Conservation (phyloP, 2,888 invertebrate genomes). For the Scotopteryx bipunctaria region DNA sequence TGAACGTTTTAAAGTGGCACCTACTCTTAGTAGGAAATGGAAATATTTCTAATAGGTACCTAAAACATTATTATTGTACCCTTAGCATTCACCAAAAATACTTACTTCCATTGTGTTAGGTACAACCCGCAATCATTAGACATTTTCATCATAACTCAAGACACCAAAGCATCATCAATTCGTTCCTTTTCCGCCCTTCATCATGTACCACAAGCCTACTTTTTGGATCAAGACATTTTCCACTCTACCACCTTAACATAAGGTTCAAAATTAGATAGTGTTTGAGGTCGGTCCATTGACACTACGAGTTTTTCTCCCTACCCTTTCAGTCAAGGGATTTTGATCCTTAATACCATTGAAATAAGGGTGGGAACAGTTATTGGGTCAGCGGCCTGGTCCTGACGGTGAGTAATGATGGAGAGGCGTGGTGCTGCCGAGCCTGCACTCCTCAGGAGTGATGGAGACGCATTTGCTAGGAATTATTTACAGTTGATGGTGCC, state of each 20-base stretch:
- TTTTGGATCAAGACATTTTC: not conserved
- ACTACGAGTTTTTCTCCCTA: constrained; percentile 9
- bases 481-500: constrained; percentile 6
- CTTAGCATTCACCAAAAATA: too few relatives aligned
- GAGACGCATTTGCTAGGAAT: constrained; percentile 13
- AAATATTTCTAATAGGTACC: too few relatives aligned
- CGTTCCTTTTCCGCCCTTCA: constrained; percentile 27
- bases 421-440: constrained; percentile 14
- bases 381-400: constrained; percentile 3
- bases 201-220: constrained; percentile 13
- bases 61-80: too few relatives aligned
- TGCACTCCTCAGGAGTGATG: constrained; percentile 17
- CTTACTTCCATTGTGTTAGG: not conserved
- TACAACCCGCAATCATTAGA: constrained; percentile 6
- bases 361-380: not conserved
- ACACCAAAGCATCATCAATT: constrained; percentile 32
- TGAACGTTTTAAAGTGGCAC: too few relatives aligned
- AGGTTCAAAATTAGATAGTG: not conserved
- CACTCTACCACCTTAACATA: not conserved
- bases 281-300: constrained; percentile 4
- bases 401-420: constrained; percentile 20
- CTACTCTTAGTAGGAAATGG: too few relatives aligned
- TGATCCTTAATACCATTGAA: not conserved
- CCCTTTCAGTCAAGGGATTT: not conserved
- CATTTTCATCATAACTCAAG: constrained; percentile 23